Base-by-base conservation (phyloP, 2,113 vertebrate species). In the Merops nubicus region DNA sequence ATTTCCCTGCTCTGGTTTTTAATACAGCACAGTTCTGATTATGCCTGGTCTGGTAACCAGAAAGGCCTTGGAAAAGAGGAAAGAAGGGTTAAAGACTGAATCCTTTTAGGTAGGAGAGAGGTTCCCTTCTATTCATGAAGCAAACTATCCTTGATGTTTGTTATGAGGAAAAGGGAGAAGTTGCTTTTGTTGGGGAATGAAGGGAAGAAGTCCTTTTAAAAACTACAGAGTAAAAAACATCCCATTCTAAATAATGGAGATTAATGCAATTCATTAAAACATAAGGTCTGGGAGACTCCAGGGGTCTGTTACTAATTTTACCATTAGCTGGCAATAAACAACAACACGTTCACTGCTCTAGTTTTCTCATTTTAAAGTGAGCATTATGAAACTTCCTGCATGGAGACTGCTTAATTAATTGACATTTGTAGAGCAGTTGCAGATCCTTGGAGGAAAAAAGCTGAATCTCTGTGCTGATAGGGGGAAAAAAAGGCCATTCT, bases 391-490 rank as follows among this genome's bases (percentile, higher is more conserved):
- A 93, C 67, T 74, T 95, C 51, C 70, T 93, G 40, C 82, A 60
- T 62, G 42, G 36, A 93, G 26, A 56, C 51, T 51, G 45, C 63
- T 95, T 94, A 93, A 88, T 93, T 94, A 96, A 96, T 84, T 95
- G 82, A 86, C 79, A 86, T 88, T 93, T 93, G 67, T 90, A 91
- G 56, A 90, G 54, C 16, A 83, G 21, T 83, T 91, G 83, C 23
- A 93, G 20, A 73, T 91, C 78, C 43, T 67, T 88, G 59, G 75
- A 91, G 79, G 74, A 80, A 94, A 83, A 70, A 6, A 4, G 34
- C 50, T 90, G 19, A 33, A 90, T 15, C 2, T 45, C 15, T 64
- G 2, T 64, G 23, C 4, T 65, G 38, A 42, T 43, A n/a, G n/a
- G n/a, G n/a, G 13, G 23, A 9, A 34, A 54, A 57, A 45, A 50